phyloP scores from a whole-genome alignment of 2,888 invertebrate species.

The Deroplatys truncata region DNA sequence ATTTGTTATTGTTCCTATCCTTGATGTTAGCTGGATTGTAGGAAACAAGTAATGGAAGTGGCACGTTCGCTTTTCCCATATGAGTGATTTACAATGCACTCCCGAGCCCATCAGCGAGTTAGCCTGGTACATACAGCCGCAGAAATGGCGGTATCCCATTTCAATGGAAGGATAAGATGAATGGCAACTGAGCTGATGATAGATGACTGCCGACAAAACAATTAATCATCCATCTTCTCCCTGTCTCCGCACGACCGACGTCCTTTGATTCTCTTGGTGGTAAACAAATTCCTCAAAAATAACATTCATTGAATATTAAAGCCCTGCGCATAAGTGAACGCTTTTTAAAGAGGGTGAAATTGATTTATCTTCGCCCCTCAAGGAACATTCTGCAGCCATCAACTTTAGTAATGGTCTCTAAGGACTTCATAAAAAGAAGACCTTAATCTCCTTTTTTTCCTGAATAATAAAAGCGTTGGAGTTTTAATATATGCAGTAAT shows the following conservation, averaged over 20 bases:
- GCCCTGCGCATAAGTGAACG: too few relatives aligned
- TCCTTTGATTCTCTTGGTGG: background rate
- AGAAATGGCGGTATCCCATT: too few relatives aligned
- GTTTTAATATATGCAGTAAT: background rate
- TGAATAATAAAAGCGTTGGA: background rate
- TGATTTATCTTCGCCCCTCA: background rate
- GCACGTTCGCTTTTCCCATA: too few relatives aligned
- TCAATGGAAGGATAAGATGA: background rate
- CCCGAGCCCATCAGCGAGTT: too few relatives aligned
- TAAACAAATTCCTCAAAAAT: background rate
- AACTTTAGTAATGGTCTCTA: background rate
- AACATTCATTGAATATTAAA: background rate
- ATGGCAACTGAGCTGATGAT: background rate
- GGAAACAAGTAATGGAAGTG: too few relatives aligned
- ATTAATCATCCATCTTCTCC: background rate
- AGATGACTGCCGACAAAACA: background rate
- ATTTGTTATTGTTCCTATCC: too few relatives aligned
- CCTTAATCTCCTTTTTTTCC: background rate
- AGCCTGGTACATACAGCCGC: too few relatives aligned
- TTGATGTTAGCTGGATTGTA: too few relatives aligned
- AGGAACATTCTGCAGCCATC: background rate
- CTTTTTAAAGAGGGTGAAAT: background rate
- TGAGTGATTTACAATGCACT: too few relatives aligned
- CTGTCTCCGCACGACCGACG: background rate
- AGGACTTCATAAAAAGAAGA: background rate